Evolutionary conservation across 2,797 vertebrate species (phyloP).

Genomic region (Pseudochirops corinnae): DNA sequence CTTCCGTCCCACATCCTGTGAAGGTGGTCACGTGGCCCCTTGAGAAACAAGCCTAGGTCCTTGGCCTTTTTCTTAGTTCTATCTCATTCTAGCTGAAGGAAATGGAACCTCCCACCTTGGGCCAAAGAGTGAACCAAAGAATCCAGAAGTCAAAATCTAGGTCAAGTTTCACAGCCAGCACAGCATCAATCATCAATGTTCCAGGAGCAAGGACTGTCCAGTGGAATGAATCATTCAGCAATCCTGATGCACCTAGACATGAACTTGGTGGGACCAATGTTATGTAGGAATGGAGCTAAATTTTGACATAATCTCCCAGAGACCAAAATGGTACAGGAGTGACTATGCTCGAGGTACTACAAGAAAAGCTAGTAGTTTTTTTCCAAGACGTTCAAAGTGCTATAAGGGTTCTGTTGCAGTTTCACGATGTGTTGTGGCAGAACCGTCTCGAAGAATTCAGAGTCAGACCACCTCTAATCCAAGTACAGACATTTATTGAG

Average conservation of each 20-base stretch:
- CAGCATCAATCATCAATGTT: background rate
- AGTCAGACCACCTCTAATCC: no score
- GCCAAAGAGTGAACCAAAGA: background rate
- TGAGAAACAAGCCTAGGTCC: background rate
- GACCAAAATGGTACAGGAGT: background rate
- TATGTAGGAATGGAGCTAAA: background rate
- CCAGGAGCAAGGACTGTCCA: background rate
- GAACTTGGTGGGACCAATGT: background rate
- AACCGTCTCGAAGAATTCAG: no score
- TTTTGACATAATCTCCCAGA: background rate
- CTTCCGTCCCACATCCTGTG: background rate
- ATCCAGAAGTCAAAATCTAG: background rate
- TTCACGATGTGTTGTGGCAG: no score
- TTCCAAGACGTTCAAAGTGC: background rate
- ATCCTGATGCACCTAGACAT: background rate
- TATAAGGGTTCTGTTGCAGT: no score
- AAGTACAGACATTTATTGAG: no score
- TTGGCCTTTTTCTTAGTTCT: background rate
- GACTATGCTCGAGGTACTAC: background rate
- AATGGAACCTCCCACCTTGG: background rate
- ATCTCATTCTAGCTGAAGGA: background rate
- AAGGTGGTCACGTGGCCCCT: background rate
- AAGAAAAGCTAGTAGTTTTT: background rate
- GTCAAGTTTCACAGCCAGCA: background rate
- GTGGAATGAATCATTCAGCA: background rate